Evolutionary conservation across 2,113 vertebrate species (phyloP).

Genomic region (Riparia riparia): DNA sequence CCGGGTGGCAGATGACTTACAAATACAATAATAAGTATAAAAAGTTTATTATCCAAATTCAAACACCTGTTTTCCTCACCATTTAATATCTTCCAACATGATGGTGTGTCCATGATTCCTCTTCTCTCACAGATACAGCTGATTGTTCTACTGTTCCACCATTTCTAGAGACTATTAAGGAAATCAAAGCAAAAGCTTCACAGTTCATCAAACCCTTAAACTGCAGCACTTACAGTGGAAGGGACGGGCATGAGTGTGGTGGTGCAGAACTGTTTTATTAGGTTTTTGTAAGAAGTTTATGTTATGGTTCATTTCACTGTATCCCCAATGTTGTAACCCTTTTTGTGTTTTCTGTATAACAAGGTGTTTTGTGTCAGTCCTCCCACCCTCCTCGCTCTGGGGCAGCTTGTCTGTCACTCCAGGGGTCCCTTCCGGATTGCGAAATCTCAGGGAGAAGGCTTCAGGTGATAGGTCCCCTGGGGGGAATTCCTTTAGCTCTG

Average conservation of each 20-base stretch:
- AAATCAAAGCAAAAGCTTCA: conserved; percentile 21
- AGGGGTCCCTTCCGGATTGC: no score
- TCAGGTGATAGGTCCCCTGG: no score
- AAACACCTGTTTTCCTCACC: not conserved
- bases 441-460: no score
- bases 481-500: no score
- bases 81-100: not conserved
- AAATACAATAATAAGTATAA: not conserved
- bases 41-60: not conserved
- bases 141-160: not conserved
- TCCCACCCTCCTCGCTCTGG: no score
- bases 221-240: not conserved
- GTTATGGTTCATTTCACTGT: no score
- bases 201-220: not conserved
- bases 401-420: no score
- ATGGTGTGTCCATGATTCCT: not conserved
- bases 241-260: accelerated
- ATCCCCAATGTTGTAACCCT: no score
- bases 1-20: not conserved
- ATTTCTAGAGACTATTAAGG: not conserved
- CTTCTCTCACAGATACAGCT: not conserved
- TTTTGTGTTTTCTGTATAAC: no score
- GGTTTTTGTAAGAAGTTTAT: no score
- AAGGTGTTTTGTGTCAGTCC: no score
- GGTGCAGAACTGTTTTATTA: no score